A percentile compares a stretch with the other conserved stretches of the same genome.
phyloP scores from a whole-genome alignment of 2,797 vertebrate genomes.

The Leptoclinus maculatus region DNA sequence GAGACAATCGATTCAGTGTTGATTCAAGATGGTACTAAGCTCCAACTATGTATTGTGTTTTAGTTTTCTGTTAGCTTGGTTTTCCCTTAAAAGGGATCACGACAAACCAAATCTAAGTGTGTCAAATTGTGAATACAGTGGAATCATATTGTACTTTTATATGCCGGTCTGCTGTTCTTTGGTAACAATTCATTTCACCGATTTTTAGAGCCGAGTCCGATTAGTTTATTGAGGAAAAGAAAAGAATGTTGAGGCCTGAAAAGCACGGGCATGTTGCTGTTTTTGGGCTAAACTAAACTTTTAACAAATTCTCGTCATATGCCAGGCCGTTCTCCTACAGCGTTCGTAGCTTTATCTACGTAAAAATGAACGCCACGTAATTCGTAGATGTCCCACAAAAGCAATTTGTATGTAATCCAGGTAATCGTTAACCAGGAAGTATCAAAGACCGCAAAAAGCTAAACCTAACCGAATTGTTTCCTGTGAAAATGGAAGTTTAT shows the following conservation, averaged over 20 bases:
- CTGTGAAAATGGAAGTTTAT: neutral
- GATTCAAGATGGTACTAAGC: slow-evolving; percentile 28
- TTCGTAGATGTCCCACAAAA: too few relatives aligned
- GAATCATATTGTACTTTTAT: neutral
- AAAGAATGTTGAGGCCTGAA: neutral
- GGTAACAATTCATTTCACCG: neutral
- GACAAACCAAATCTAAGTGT: neutral
- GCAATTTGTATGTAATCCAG: too few relatives aligned
- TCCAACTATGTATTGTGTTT: neutral
- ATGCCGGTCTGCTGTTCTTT: neutral
- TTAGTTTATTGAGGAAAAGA: neutral
- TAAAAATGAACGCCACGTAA: too few relatives aligned
- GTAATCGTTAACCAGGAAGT: too few relatives aligned
- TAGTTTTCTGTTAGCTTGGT: neutral
- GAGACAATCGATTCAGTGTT: neutral
- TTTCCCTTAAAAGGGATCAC: neutral
- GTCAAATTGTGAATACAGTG: neutral
- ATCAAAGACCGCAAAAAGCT: too few relatives aligned
- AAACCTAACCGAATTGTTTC: too few relatives aligned
- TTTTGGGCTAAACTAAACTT: too few relatives aligned
- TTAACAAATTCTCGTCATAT: too few relatives aligned
- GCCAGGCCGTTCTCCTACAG: too few relatives aligned
- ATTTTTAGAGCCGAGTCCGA: neutral
- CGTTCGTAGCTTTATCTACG: too few relatives aligned
- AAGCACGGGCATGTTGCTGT: neutral